Percentiles rank a stretch among this genome's conserved stretches.
phyloP scores from a whole-genome alignment of 2,797 vertebrate genomes.

The Poecilia picta region DNA sequence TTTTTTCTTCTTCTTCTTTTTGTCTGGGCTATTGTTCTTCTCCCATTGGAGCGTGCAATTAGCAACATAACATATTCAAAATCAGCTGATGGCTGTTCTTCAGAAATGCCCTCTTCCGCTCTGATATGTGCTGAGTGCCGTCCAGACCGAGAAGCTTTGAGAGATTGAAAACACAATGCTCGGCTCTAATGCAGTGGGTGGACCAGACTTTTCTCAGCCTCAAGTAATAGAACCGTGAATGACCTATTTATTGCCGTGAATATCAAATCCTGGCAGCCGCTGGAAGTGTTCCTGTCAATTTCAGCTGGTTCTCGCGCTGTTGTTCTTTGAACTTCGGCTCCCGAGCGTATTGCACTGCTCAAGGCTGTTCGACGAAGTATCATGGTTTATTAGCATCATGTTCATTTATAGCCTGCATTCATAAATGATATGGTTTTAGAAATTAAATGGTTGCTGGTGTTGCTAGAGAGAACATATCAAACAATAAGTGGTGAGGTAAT shows the following conservation, averaged over 20 bases:
- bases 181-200: conserved; percentile 53
- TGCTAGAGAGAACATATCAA: conserved; percentile 20
- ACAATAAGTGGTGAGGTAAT: conserved; percentile 5
- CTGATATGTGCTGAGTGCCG: conserved; percentile 38
- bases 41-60: conserved; percentile 83
- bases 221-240: conserved; percentile 54
- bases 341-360: conserved; percentile 60
- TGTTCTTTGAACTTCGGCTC: conserved; percentile 73
- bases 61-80: conserved; percentile 83
- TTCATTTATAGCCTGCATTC: conserved; percentile 61
- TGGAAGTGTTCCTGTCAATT: conserved; percentile 68
- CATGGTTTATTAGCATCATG: conserved; percentile 65
- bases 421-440: conserved; percentile 49
- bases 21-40: conserved; percentile 75
- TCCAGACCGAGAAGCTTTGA: conserved; percentile 42
- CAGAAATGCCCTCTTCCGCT: conserved; percentile 31
- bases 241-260: conserved; percentile 75
- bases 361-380: conserved; percentile 56
- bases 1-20: conserved; percentile 53
- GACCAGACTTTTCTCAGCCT: conserved; percentile 51
- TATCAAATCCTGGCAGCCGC: conserved; percentile 63
- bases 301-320: conserved; percentile 65
- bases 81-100: conserved; percentile 71
- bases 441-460: conserved; percentile 41
- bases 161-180: conserved; percentile 46